Conservation (phyloP, 1,140 invertebrate species). For the Nylanderia fulva region DNA sequence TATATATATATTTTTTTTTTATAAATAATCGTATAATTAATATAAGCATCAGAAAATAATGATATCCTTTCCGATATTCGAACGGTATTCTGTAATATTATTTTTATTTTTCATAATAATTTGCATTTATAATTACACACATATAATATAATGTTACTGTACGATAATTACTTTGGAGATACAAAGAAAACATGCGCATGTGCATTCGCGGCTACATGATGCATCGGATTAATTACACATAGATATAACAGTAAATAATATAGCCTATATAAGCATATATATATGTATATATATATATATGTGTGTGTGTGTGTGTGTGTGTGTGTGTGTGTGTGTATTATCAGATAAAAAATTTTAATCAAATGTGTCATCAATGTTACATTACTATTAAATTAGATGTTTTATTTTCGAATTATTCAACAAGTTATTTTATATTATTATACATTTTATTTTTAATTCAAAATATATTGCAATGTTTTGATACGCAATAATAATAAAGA, state of each 20-base stretch:
- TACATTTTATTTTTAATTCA: background rate
- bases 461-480: background rate
- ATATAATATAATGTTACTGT: slow-evolving; percentile 21
- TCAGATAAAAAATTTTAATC: slow-evolving; percentile 11
- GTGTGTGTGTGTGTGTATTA: too few species aligned
- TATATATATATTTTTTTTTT: too few species aligned
- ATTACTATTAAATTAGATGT: background rate
- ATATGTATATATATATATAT: too few species aligned
- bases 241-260: background rate
- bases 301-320: too few species aligned
- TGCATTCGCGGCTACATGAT: background rate
- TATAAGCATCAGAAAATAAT: background rate
- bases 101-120: slow-evolving; percentile 14
- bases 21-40: background rate
- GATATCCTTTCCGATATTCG: background rate
- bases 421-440: slow-evolving; percentile 11
- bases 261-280: background rate
- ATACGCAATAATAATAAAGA: background rate
- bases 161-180: slow-evolving; percentile 28
- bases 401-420: background rate
- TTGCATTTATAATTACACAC: slow-evolving; percentile 22
- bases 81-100: background rate
- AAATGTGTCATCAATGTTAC: background rate
- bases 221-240: slow-evolving; percentile 16
- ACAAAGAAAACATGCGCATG: slow-evolving; percentile 17